Base-by-base conservation (phyloP, 2,888 invertebrate genomes). In the Drosophila suboccidentalis region DNA sequence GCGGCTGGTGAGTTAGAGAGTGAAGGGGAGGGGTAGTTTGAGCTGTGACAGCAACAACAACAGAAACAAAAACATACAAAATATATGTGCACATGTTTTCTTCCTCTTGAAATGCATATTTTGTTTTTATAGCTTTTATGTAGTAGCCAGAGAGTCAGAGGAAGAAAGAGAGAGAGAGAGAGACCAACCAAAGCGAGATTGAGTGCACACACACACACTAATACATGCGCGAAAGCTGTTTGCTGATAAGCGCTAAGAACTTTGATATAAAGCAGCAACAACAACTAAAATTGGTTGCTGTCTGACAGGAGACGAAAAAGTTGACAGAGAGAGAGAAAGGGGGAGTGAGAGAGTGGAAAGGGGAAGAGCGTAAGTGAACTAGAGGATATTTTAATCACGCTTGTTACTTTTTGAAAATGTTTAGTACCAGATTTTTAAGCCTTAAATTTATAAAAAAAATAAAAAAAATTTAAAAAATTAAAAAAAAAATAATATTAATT, bases 191-290 rank as follows among this genome's bases (percentile, higher is more conserved):
- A 50, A 49, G 26, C 34, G 51, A 49, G 51, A 55, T 73, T 53
- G 34, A 62, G 62, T 54, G 73, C 53, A 58, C 3, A 47, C 39
- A 60, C 17, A 29, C 4, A 53, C 34, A 59, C n/a, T n/a, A 19
- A 46, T 3, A 53, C 26, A 66, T 19, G 44, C 19, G 39, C 15
- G 38, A 9, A 62, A 43, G 46, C 59, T 47, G 39, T 49, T 58
- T 50, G 63, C 80, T 79, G 77, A 77, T 77, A 77, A 77, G 76
- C 80, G 36, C 41, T 60, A 75, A 80, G 75, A 77, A 77, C 66
- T 75, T 75, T 66, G 77, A 75, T 71, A 77, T 71, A 75, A 75
- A 75, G 22, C 59, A 78, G 36, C 39, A 29, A 22, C 60, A 64
- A 57, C 51, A 62, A 50, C 22, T 43, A 75, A 63, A 74, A 74